phyloP scores from a whole-genome alignment of 53 echinoderm and acorn worm species.

The Astropecten irregularis region DNA sequence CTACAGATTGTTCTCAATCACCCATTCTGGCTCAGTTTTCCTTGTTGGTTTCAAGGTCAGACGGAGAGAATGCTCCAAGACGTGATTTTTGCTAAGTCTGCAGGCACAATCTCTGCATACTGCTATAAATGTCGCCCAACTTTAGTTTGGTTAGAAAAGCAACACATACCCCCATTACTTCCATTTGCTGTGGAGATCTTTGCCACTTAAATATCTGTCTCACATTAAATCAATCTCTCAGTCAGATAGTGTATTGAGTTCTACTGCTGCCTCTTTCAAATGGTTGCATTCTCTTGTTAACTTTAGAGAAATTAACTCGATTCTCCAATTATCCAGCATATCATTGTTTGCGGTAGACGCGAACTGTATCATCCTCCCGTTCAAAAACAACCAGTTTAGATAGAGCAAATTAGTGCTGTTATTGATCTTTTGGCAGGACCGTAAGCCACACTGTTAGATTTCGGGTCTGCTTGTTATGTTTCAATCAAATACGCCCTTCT shows the following conservation, averaged over 20 bases:
- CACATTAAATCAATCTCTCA: background rate
- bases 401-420: background rate
- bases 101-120: background rate
- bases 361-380: background rate
- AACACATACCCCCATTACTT: background rate
- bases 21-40: background rate
- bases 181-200: background rate
- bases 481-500: background rate
- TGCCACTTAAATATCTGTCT: too few species aligned
- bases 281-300: too few species aligned
- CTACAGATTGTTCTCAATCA: background rate
- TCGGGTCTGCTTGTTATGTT: background rate
- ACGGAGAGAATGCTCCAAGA: background rate
- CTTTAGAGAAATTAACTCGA: too few species aligned
- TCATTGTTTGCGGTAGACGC: background rate
- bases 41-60: background rate
- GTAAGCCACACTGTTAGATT: background rate
- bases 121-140: background rate
- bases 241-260: background rate
- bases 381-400: background rate
- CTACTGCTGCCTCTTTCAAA: background rate
- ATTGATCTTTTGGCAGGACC: background rate
- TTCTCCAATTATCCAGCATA: background rate
- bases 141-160: background rate
- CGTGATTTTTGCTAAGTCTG: background rate